Base-by-base conservation (phyloP, 2,888 invertebrate genomes). In the Esperia sulphurella region DNA sequence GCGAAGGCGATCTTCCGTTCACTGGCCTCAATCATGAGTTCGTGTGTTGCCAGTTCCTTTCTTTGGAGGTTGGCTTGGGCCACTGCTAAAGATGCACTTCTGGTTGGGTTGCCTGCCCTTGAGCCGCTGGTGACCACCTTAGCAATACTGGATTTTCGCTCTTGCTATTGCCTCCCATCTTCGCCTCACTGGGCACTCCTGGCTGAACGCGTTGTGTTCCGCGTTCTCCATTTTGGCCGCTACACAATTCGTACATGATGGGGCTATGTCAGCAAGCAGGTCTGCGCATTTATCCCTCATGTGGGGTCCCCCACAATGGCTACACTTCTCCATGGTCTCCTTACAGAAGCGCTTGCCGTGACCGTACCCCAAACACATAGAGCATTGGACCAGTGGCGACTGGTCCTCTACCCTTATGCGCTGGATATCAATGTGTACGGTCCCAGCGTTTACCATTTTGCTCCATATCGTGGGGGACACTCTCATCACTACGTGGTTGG, bases 111-210 rank as follows among this genome's bases (percentile, higher is more conserved):
- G n/a, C n/a, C n/a, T n/a, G n/a, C n/a, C n/a, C n/a, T n/a, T n/a
- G n/a, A n/a, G n/a, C n/a, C n/a, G n/a, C n/a, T n/a, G n/a, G n/a
- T n/a, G n/a, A n/a, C n/a, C n/a, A n/a, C 52, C 37, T 57, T 37
- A 57, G 46, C 57, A 55, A 9, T 55, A 57, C 0, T 49, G 46
- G 7, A 52, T 43, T 1, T 45, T 35, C 0, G 55, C 30, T 13
- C 55, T 5, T 0, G 55, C 57, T 10, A 53, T 8, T 5, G 9
- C 12, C 0, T 56, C 53, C 53, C 52, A 50, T 10, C n/a, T n/a
- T n/a, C n/a, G n/a, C n/a, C n/a, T n/a, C n/a, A n/a, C n/a, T n/a
- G n/a, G n/a, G n/a, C n/a, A n/a, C n/a, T n/a, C n/a, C n/a, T n/a
- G n/a, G n/a, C n/a, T n/a, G n/a, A n/a, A n/a, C n/a, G n/a, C n/a